Conservation (phyloP, 2,113 vertebrate genomes). For the Microcebus griseorufus region DNA sequence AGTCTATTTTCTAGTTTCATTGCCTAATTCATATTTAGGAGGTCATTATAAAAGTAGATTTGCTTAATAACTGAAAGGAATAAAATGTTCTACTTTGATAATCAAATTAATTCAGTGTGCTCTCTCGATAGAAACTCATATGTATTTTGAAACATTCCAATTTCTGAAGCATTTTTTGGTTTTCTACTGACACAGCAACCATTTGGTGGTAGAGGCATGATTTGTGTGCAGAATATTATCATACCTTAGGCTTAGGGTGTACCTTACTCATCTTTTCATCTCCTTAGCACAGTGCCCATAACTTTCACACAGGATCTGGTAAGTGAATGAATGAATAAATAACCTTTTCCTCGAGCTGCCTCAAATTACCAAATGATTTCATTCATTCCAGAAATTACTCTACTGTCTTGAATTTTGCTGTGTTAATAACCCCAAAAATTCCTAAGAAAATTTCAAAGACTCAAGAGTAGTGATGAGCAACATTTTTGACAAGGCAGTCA, state of each 20-base stretch:
- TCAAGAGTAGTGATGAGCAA: background rate
- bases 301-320: background rate
- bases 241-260: background rate
- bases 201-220: background rate
- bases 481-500: background rate
- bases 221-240: background rate
- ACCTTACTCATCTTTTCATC: background rate
- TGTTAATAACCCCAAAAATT: background rate
- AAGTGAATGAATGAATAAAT: background rate
- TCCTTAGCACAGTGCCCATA: background rate
- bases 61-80: constrained; percentile 3
- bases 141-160: background rate
- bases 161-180: background rate
- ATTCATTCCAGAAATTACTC: background rate
- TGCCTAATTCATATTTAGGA: constrained; percentile 15
- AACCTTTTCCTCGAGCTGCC: background rate
- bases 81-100: constrained; percentile 8
- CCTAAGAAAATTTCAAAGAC: background rate
- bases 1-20: background rate
- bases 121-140: background rate
- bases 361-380: background rate
- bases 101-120: background rate
- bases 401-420: background rate
- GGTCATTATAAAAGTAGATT: background rate
- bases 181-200: background rate